Base-by-base conservation (phyloP, 92 coral and sea anemone genomes). In the Heliopora coerulea region DNA sequence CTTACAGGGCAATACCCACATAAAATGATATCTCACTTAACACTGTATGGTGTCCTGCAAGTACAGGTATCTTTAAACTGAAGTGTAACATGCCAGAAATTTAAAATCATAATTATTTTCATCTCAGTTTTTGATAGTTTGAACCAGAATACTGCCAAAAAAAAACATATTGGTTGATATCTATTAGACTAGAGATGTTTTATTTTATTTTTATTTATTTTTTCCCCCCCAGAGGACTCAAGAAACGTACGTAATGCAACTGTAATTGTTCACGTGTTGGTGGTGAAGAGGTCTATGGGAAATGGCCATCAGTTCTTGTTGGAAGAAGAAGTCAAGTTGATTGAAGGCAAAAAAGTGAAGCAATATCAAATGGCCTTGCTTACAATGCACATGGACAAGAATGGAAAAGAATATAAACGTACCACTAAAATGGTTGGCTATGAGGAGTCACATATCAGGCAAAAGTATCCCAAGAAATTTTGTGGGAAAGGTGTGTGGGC, bases 331-430 rank as follows among this genome's bases (percentile, higher is more conserved):
- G 59, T 67, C 2, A 50, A 42, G 31, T 19, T 44, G 17, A 46
- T 67, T 29, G 59, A 89, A 68, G 63, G 79, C 23, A 79, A 90
- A 73, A 74, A 12, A 13, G 92, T 92, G 40, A 72, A 72, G 20
- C 96, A 92, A 72, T 81, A 89, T 39, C 79, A 87, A 46, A 86
- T 92, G 41, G 84, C 75, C 19, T 83, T 87, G 82, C 32, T 92
- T 58, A 77, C 88, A 52, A 81, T 92, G 75, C 82, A 76, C 79
- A 86, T 92, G 72, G 89, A 89, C 68, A 62, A 75, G 29, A 63
- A 77, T 8, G 74, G 74, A 32, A 67, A 46, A 26, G 74, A 67
- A 28, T 67, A 35, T 29, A 32, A 32, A 13, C 74, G 74, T 14
- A 44, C 58, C 9, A 12, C 24, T 44, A 42, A 46, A n/a, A 39